These are phyloP conservation scores for Rhinoptilus africanus DNA, from an alignment of 2,113 vertebrate genomes.

Conservation along the genomic window DNA sequence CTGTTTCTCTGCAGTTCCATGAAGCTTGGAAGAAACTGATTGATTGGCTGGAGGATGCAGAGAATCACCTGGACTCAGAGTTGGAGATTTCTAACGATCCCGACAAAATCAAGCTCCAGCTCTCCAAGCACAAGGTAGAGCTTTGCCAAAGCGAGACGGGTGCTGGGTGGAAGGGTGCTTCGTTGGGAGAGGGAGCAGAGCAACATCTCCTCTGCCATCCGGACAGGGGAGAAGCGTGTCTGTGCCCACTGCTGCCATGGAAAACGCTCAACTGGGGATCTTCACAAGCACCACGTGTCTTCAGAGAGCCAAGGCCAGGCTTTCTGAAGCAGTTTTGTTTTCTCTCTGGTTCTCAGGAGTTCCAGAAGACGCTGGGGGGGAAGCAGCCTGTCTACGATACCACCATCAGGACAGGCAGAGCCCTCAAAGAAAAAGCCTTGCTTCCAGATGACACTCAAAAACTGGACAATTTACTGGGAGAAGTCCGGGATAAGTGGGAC, in stretches of 20 bases:
- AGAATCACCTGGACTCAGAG: slow-evolving; percentile 92
- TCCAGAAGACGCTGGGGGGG: slow-evolving; percentile 94
- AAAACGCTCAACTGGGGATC: neutral
- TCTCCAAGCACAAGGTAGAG: slow-evolving; percentile 93
- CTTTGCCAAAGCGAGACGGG: neutral
- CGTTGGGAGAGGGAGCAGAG: neutral
- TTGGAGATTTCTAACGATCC: slow-evolving; percentile 98
- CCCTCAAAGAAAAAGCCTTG: slow-evolving; percentile 92
- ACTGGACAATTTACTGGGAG: slow-evolving; percentile 91
- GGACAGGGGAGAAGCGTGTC: neutral
- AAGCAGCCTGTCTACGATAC: slow-evolving; percentile 98
- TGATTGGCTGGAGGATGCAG: slow-evolving; percentile 97
- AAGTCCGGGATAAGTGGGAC: slow-evolving; percentile 98
- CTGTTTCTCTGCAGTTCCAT: slow-evolving; percentile 83
- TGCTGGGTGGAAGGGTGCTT: neutral
- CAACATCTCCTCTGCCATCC: neutral
- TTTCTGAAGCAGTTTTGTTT: neutral
- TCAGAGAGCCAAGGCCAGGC: neutral
- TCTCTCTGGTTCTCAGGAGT: slow-evolving; percentile 79
- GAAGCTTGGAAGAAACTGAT: slow-evolving; percentile 97
- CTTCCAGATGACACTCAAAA: slow-evolving; percentile 89
- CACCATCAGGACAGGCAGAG: slow-evolving; percentile 90
- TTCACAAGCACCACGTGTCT: neutral
- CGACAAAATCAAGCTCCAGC: slow-evolving; percentile 96
- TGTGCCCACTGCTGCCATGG: accelerated